These are phyloP conservation scores for Capricornis sumatraensis DNA, from an alignment of 2,113 vertebrate species.

Conservation along the genomic window DNA sequence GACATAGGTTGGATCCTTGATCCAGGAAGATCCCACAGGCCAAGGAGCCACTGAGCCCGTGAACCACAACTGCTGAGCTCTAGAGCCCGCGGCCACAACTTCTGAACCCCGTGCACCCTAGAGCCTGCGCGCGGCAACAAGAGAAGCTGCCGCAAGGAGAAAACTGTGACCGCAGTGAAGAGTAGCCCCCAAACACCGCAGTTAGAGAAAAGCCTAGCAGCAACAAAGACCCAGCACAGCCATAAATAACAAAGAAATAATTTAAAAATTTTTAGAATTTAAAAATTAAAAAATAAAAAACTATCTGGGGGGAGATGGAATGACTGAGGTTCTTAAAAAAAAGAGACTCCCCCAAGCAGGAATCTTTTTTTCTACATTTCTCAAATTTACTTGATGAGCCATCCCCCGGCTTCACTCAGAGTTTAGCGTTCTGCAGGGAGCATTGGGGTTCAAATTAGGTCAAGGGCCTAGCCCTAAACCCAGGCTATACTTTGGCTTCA, in stretches of 20 bases:
- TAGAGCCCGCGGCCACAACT: neutral
- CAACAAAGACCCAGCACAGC: neutral
- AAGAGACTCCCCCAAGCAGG: neutral
- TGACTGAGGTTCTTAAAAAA: neutral
- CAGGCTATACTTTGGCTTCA: neutral
- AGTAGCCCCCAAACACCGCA: neutral
- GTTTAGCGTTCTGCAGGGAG: neutral
- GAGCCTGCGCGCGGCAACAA: accelerated
- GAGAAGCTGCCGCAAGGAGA: neutral
- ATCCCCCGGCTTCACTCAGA: neutral
- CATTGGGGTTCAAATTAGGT: neutral
- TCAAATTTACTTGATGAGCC: neutral
- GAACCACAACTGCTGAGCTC: neutral
- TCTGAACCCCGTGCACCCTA: accelerated
- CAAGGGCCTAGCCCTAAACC: neutral
- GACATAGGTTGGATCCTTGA: neutral
- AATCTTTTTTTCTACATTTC: neutral
- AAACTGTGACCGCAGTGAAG: accelerated
- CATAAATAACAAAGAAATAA: neutral
- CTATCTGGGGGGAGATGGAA: neutral
- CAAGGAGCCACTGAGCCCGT: neutral
- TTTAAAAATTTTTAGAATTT: neutral
- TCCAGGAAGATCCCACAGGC: neutral
- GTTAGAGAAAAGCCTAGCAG: neutral
- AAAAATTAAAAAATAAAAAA: neutral